Evolutionary conservation across 2,113 vertebrate species (phyloP).

Genomic region (Paradoxurus hermaphroditus): DNA sequence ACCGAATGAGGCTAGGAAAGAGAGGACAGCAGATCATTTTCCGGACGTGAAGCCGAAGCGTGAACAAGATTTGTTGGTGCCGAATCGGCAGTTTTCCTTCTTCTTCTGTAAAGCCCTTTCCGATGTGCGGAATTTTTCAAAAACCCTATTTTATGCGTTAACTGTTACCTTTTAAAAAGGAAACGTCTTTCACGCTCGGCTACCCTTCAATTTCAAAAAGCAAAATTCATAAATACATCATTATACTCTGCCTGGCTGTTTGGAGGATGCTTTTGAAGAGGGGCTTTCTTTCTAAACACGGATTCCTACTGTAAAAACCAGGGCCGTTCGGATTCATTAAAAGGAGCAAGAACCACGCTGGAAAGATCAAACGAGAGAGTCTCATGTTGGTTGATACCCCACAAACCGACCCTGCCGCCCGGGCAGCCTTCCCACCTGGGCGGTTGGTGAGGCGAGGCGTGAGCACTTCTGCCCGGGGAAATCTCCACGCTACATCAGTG

Average conservation of each 20-base stretch:
- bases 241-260: not conserved
- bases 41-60: not conserved
- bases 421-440: no score
- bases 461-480: not conserved
- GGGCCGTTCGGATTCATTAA: not conserved
- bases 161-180: not conserved
- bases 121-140: not conserved
- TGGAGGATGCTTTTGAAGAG: not conserved
- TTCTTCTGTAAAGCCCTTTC: not conserved
- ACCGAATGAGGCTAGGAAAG: not conserved
- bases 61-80: not conserved
- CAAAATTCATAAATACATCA: not conserved
- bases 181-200: not conserved
- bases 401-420: not conserved
- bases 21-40: not conserved
- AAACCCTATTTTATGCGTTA: not conserved
- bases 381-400: not conserved
- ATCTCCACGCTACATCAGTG: not conserved
- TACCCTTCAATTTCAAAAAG: not conserved
- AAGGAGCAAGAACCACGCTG: slow-evolving; percentile 20
- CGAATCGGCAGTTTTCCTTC: not conserved
- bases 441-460: no score
- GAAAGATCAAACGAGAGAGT: not conserved
- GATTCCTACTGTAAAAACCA: not conserved
- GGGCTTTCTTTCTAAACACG: not conserved